Percentiles rank a stretch among this genome's conserved stretches.
Evolutionary conservation across 2,797 vertebrate species (phyloP).

Genomic region (Acanthurus lineatus): DNA sequence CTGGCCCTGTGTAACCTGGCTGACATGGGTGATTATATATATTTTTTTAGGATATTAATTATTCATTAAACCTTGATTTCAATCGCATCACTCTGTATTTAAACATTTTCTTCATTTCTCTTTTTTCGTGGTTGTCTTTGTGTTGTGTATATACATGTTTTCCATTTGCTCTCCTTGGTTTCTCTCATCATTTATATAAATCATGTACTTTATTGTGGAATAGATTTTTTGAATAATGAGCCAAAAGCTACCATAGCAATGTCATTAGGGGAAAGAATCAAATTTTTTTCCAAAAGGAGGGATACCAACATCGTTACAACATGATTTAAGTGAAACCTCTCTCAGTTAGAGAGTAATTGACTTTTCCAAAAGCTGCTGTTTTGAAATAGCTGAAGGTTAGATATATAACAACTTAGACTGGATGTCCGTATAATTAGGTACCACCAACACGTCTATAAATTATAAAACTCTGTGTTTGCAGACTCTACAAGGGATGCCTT

Average conservation of each 20-base stretch:
- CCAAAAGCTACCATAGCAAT: not conserved
- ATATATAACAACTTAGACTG: not conserved
- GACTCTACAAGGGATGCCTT: conserved; percentile 89
- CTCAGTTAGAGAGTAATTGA: not conserved
- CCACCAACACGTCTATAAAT: conserved; percentile 8
- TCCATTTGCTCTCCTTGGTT: not conserved
- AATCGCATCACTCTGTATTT: not conserved
- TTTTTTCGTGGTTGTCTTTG: not conserved
- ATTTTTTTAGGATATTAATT: conserved; percentile 1
- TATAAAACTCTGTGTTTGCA: conserved; percentile 64
- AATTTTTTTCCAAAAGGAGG: not conserved
- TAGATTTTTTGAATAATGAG: not conserved
- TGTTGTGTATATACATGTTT: not conserved
- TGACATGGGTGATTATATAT: conserved; percentile 87
- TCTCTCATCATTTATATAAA: not conserved
- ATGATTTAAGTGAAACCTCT: not conserved
- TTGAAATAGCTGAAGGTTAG: not conserved
- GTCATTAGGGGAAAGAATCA: not conserved
- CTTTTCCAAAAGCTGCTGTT: not conserved
- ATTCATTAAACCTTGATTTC: conserved; percentile 3
- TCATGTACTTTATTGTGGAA: not conserved
- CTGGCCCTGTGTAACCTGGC: conserved; percentile 92
- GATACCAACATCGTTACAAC: too few species aligned
- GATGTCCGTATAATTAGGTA: conserved; percentile 10
- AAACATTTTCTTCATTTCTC: not conserved